phyloP scores from a whole-genome alignment of 2,888 invertebrate species.

The Drosophila rellima region DNA sequence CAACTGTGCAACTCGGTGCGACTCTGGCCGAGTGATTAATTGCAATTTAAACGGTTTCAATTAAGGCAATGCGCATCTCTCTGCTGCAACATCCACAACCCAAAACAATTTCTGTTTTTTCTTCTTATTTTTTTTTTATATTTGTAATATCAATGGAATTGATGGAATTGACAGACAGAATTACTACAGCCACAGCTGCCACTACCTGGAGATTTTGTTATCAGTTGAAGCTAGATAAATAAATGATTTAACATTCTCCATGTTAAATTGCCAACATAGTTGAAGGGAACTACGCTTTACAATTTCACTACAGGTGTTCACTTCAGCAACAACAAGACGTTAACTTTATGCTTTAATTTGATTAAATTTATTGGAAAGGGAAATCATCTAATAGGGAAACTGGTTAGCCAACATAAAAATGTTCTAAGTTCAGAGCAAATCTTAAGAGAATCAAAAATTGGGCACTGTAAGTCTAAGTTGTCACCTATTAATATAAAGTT shows the following conservation, averaged over 20 bases:
- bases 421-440: no score
- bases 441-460: no score
- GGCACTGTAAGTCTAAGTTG: no score
- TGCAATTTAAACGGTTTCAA: slow-evolving; percentile 85
- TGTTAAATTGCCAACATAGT: slow-evolving; percentile 31
- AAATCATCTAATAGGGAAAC: no score
- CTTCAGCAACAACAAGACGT: background rate
- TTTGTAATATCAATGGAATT: slow-evolving; percentile 55
- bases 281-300: slow-evolving; percentile 41
- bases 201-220: slow-evolving; percentile 15
- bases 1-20: slow-evolving; percentile 73
- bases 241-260: slow-evolving; percentile 19
- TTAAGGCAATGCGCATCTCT: slow-evolving; percentile 82
- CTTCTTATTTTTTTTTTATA: slow-evolving; percentile 19
- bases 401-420: no score
- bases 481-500: no score
- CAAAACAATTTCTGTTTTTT: slow-evolving; percentile 39
- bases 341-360: background rate
- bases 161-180: slow-evolving; percentile 51
- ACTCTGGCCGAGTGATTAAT: slow-evolving; percentile 81
- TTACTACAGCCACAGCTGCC: slow-evolving; percentile 32
- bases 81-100: slow-evolving; percentile 47
- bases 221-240: slow-evolving; percentile 8
- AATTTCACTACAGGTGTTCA: background rate
- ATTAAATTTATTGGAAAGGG: background rate